phyloP scores from a whole-genome alignment of 2,797 vertebrate genomes.

The Lithobates pipiens region DNA sequence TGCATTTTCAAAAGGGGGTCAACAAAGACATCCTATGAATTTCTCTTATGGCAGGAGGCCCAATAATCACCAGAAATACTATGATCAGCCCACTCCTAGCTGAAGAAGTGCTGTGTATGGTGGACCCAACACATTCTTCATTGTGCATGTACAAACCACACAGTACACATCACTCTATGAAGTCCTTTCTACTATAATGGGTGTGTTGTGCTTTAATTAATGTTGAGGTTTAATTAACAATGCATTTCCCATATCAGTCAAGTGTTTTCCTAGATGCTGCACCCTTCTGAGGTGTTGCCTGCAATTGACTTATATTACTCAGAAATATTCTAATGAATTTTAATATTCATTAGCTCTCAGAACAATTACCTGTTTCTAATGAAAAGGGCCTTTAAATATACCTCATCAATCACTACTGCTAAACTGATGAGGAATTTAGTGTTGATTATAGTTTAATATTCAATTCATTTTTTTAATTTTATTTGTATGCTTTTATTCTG shows the following conservation, averaged over 20 bases:
- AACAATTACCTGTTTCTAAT: not conserved
- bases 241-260: constrained; percentile 28
- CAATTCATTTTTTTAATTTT: no score
- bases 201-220: not conserved
- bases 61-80: no score
- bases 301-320: not conserved
- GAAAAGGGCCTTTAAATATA: not conserved
- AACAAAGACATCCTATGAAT: no score
- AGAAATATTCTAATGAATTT: not conserved
- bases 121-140: no score
- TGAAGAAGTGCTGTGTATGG: no score
- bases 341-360: not conserved
- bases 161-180: not conserved
- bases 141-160: not conserved
- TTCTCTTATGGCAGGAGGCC: no score
- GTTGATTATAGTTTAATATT: no score
- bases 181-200: not conserved
- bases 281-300: constrained; percentile 31
- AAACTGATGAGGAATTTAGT: no score
- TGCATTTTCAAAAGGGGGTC: no score
- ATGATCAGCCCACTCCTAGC: no score
- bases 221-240: constrained; percentile 6
- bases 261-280: not conserved
- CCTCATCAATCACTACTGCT: not conserved
- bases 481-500: no score